These are phyloP conservation scores for Oncorhynchus nerka DNA, from an alignment of 2,113 vertebrate species.

Conservation along the genomic window DNA sequence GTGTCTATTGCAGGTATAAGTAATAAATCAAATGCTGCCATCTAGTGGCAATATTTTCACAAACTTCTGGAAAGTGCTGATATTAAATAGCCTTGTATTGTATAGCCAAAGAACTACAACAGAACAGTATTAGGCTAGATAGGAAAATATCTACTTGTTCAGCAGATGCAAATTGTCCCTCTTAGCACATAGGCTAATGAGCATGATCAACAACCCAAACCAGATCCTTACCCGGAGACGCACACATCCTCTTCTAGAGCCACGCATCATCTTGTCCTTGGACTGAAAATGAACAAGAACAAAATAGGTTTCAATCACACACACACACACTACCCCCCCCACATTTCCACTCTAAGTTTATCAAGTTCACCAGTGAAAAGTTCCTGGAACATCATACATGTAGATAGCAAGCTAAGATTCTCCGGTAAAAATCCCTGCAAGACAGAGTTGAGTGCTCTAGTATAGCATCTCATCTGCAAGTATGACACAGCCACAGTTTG, in stretches of 20 bases:
- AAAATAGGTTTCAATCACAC: neutral
- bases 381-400: too few species aligned
- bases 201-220: neutral
- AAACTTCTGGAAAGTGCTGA: neutral
- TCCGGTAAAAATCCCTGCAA: too few species aligned
- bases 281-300: conserved; percentile 78
- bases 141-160: neutral
- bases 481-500: too few species aligned
- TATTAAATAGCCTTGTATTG: neutral
- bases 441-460: too few species aligned
- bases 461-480: too few species aligned
- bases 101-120: neutral
- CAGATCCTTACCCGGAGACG: conserved; percentile 86
- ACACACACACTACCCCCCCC: too few species aligned
- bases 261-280: conserved; percentile 99
- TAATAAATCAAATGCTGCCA: conserved; percentile 40
- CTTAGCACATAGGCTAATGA: neutral
- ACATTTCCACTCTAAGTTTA: too few species aligned
- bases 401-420: too few species aligned
- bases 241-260: conserved; percentile 96
- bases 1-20: neutral
- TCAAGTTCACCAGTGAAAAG: too few species aligned
- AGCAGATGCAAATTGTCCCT: too few species aligned
- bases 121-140: neutral
- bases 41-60: conserved; percentile 50